Evolutionary conservation across 1,140 invertebrate species (phyloP).

Genomic region (Tribolium madens): DNA sequence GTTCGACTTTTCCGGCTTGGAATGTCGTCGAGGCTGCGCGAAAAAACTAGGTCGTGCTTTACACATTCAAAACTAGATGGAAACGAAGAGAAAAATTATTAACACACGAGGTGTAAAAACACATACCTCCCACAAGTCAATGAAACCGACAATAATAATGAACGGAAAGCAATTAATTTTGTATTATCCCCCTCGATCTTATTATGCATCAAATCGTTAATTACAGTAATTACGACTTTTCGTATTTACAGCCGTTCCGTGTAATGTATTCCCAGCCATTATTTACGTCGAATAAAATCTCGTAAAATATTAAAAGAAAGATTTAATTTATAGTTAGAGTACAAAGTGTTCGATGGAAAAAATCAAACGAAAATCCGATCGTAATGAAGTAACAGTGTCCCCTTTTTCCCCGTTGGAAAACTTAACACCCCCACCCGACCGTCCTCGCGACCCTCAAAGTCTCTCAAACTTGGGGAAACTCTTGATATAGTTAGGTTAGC

Average conservation of each 20-base stretch:
- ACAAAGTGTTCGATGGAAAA: constrained; percentile 17
- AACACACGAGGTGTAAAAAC: background rate
- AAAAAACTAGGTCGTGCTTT: constrained; percentile 32
- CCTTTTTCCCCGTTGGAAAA: constrained; percentile 41
- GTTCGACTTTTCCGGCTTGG: constrained; percentile 32
- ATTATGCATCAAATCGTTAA: constrained; percentile 45
- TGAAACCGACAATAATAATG: constrained; percentile 1
- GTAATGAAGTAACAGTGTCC: constrained; percentile 59
- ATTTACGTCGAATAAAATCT: constrained; percentile 42
- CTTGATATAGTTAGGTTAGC: constrained; percentile 66
- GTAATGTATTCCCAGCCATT: constrained; percentile 41
- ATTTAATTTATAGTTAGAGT: constrained; percentile 42
- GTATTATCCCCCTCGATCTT: constrained; percentile 43
- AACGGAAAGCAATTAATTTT: constrained; percentile 43
- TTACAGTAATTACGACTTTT: constrained; percentile 47
- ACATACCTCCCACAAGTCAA: background rate
- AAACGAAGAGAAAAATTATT: background rate
- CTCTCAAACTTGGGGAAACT: constrained; percentile 62
- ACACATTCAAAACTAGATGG: constrained; percentile 1
- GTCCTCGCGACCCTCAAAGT: constrained; percentile 47
- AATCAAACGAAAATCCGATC: constrained; percentile 26
- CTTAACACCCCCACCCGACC: constrained; percentile 41
- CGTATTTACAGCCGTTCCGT: constrained; percentile 36
- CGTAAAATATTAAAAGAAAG: constrained; percentile 42
- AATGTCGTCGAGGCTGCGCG: constrained; percentile 25